Base-by-base conservation (phyloP, 2,797 vertebrate species). In the Rhabdomys pumilio region DNA sequence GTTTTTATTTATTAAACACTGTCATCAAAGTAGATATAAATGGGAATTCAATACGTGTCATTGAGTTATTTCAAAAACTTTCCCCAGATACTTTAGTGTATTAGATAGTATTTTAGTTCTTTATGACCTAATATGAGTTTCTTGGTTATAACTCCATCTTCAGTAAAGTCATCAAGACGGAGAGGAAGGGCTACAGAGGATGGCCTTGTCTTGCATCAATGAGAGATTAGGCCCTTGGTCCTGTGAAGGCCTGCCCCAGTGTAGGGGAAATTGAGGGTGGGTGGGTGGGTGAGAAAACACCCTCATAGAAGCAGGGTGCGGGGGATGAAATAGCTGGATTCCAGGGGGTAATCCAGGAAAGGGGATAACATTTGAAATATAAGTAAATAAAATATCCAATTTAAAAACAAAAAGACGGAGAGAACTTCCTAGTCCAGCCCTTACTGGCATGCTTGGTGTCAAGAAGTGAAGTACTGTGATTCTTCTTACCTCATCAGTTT, bases 1-100 rank as follows among this genome's bases (percentile, higher is more conserved):
- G 38, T 7, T 88, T 81, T 81, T n/a, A 65, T 50, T 83, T 69
- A 63, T 76, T 89, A 61, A 96, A 72, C 13, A 75, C 24, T 44
- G 22, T 44, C 6, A 47, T n/a, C 77, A 82, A 95, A 75, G 63
- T 6, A n/a, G 41, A 24, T 75, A 76, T 89, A 20, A 73, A 57
- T 63, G 26, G 4, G 53, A 77, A 81, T 44, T 12, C 12, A 4
- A 19, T 81, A 0, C 9, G 3, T 44, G 47, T 53, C 79, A 91
- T 91, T 84, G 59, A 75, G 26, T 47, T 29, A 61, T 61, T 82
- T 50, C 82, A 77, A 69, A 92, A 44, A 79, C 34, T 34, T 6
- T 12, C 6, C 7, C 7, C 12, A 24, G 63, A 14, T 14, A 14
- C 6, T 1, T 53, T 14, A 26, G 1, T 26, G 3, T 38, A 20